A percentile compares a stretch with the other conserved stretches of the same genome.
phyloP scores from a whole-genome alignment of 2,113 vertebrate genomes.

The Bucco capensis region DNA sequence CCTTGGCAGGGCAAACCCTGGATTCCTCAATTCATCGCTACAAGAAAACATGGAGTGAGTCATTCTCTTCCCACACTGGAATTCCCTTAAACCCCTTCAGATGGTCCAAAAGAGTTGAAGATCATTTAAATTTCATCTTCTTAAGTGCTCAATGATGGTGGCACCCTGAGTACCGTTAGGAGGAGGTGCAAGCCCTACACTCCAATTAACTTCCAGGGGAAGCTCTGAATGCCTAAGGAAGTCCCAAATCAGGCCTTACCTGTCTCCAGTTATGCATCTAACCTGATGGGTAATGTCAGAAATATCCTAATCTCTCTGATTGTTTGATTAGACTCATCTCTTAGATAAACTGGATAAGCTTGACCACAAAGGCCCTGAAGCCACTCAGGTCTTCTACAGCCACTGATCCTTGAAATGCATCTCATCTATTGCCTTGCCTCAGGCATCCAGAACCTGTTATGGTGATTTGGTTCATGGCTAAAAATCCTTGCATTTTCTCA shows the following conservation, averaged over 20 bases:
- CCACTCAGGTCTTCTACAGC: constrained; percentile 34
- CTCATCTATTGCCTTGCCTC: constrained; percentile 31
- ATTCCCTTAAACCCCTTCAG: not conserved
- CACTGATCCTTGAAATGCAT: constrained; percentile 22
- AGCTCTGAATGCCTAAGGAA: constrained; percentile 21
- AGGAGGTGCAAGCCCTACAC: constrained; percentile 9
- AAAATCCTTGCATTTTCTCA: constrained; percentile 64
- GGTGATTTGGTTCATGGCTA: constrained; percentile 42
- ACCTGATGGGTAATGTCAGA: constrained; percentile 50
- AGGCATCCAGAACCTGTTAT: constrained; percentile 55
- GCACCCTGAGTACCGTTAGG: constrained; percentile 23
- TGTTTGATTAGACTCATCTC: constrained; percentile 41
- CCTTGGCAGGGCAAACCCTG: not conserved
- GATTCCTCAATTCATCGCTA: not conserved
- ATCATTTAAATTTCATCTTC: not conserved
- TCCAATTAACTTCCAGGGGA: constrained; percentile 32
- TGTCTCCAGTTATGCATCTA: constrained; percentile 30
- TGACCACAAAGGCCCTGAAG: constrained; percentile 51
- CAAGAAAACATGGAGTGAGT: not conserved
- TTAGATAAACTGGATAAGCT: constrained; percentile 60
- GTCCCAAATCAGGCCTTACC: constrained; percentile 44
- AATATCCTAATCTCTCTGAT: constrained; percentile 50
- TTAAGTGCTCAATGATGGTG: not conserved
- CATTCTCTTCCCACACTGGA: not conserved
- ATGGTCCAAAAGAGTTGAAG: not conserved